Evolutionary conservation across 2,113 vertebrate species (phyloP), one percentile per base, ranked within the genome.

Genomic region (Mobula birostris): DNA sequence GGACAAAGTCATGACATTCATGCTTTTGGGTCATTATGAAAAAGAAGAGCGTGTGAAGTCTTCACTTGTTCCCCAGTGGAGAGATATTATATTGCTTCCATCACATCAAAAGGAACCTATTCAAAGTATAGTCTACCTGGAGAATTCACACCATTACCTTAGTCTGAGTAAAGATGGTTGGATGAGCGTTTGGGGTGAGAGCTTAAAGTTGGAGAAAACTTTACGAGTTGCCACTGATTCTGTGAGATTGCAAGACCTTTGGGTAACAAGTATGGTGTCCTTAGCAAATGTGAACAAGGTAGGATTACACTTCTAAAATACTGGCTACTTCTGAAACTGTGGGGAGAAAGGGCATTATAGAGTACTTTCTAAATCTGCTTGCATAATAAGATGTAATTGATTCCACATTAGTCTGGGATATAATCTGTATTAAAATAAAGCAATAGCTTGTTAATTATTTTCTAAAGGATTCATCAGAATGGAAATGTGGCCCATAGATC

Each of bases 261-360:
- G 97, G 97, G 98, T 97, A 94, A 98, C 98, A 2, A 97, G 97
- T 78, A 94, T 97, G 95, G 97, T 97, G 95, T 95, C 96, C 94
- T 95, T 98, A 95, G 96, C 96, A 95, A 98, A 98, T 77, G 95
- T 97, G 11, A 96, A 97, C 95, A 97, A 98, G 97, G 98, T 98
- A 95, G 96, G 94, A 77, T 66, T 79, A 80, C 8, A 48, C 36
- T 27, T 48, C 68, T 74, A 24, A 48, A 27, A 74, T 74, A 74
- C 11, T 70, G 15, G 63, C 32, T 40, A 70, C 12, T 91, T 19
- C 15, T 70, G 15, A 32, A 36, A 70, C 21, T 74, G 11, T 93
- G 32, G 48, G 24, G 40, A 27, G 24, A 74, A 74, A 74, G 91
- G 9, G 5, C 5, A 74, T 29, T 32, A 24, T 2, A 48, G 48